Conservation (phyloP, 2,888 invertebrate species). For the Scaptomyza cyrtandrae region DNA sequence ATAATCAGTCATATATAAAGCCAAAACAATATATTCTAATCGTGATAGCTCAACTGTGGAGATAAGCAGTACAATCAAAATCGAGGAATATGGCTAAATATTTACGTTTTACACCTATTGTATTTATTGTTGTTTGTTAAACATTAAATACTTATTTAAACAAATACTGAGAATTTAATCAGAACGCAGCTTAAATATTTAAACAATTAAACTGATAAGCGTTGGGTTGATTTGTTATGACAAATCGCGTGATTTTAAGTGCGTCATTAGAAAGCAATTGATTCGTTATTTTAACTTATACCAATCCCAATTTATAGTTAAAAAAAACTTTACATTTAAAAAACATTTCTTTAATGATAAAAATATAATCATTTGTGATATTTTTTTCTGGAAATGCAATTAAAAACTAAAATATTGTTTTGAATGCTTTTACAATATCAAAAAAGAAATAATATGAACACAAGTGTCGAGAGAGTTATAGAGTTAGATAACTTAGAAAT, state of each 20-base stretch:
- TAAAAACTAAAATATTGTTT: slow-evolving; percentile 45
- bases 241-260: not conserved
- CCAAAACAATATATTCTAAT: not conserved
- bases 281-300: not conserved
- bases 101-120: too few relatives aligned
- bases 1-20: not conserved
- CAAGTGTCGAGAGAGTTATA: slow-evolving; percentile 42
- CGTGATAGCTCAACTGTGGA: not conserved
- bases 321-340: not conserved
- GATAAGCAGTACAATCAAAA: not conserved
- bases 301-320: not conserved
- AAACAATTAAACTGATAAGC: not conserved
- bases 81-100: too few relatives aligned
- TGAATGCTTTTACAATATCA: slow-evolving; percentile 16
- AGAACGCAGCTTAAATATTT: not conserved
- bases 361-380: slow-evolving; percentile 6
- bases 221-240: not conserved
- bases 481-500: slow-evolving; percentile 50
- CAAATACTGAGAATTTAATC: not conserved
- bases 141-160: too few relatives aligned
- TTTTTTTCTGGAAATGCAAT: slow-evolving; percentile 42
- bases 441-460: slow-evolving; percentile 51
- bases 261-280: not conserved
- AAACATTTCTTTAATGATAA: slow-evolving; percentile 18
- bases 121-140: too few relatives aligned